Evolutionary conservation across 92 coral and sea anemone genomes (phyloP), one percentile per base, ranked within the genome.

Genomic region (Porites rus): DNA sequence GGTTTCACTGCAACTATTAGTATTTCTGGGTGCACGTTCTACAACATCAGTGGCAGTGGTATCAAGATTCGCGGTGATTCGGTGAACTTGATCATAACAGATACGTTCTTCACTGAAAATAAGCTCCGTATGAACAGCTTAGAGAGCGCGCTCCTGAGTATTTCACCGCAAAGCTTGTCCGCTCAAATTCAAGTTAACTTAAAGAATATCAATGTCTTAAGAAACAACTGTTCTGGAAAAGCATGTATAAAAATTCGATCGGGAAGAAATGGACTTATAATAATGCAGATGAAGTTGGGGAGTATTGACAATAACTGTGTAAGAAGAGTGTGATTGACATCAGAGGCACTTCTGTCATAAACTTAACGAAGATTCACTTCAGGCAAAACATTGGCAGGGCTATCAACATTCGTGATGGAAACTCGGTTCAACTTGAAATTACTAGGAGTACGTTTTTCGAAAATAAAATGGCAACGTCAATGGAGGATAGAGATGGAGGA

Each of bases 351-450:
- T 73, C 87, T 62, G 21, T 16, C 31, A 72, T 20, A 1, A 31
- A 22, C 14, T 63, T 83, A 0, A 74, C 51, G 21, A 46, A 64
- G 21, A 28, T 74, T 14, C 22, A 20, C 18, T 81, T 69, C 6
- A 18, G 25, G 38, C 56, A 56, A 17, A 81, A 81, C 7, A n/a
- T 4, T 8, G 86, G 77, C 62, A 69, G 86, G 18, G 77, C 86
- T 58, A 51, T 81, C 0, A 70, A 58, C 21, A 46, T 69, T 17
- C 77, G 10, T 6, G 25, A 61, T 70, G 78, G 78, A 9, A 24
- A 83, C 9, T 13, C 62, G 6, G n/a, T 62, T 17, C 28, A 81
- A 8, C 52, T 69, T 31, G 58, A 69, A 25, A 59, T 81, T 68
- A 6, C 19, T 1, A 58, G 71, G 1, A 69, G 77, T 6, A 81